Percentiles rank a stretch among this genome's conserved stretches.
Evolutionary conservation across 2,113 vertebrate genomes (phyloP).

Genomic region (Lasiurus cinereus): DNA sequence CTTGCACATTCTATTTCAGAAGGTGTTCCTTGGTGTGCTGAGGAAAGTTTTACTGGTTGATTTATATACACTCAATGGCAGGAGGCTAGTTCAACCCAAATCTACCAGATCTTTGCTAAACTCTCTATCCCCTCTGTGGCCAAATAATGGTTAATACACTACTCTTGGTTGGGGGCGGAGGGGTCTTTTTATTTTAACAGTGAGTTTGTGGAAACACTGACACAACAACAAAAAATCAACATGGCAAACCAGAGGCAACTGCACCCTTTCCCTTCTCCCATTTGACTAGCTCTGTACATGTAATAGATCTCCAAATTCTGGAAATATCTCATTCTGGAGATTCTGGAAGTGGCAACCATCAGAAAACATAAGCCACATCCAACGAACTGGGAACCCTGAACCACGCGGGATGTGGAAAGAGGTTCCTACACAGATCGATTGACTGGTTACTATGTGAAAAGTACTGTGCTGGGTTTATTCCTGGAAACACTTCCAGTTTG

Average conservation of each 20-base stretch:
- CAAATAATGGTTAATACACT: neutral
- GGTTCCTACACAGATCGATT: neutral
- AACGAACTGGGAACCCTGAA: too few species aligned
- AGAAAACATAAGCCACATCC: neutral
- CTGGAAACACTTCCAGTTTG: neutral
- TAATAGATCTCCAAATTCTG: neutral
- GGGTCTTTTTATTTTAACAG: neutral
- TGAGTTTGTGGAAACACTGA: neutral
- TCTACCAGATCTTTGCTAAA: neutral
- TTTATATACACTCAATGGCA: neutral
- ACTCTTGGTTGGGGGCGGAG: neutral
- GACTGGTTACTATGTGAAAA: neutral
- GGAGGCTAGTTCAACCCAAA: constrained; percentile 17
- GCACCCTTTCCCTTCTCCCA: neutral
- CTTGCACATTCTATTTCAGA: neutral
- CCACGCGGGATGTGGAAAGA: too few species aligned
- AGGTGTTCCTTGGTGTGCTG: neutral
- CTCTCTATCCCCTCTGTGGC: neutral
- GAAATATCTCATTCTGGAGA: neutral
- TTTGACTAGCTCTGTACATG: neutral
- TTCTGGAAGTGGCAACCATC: neutral
- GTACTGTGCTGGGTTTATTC: neutral
- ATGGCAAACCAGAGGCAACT: neutral
- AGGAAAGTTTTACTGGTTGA: neutral
- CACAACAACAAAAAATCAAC: neutral